These are phyloP conservation scores for Podiceps cristatus DNA, from an alignment of 2,113 vertebrate species.

Conservation along the genomic window DNA sequence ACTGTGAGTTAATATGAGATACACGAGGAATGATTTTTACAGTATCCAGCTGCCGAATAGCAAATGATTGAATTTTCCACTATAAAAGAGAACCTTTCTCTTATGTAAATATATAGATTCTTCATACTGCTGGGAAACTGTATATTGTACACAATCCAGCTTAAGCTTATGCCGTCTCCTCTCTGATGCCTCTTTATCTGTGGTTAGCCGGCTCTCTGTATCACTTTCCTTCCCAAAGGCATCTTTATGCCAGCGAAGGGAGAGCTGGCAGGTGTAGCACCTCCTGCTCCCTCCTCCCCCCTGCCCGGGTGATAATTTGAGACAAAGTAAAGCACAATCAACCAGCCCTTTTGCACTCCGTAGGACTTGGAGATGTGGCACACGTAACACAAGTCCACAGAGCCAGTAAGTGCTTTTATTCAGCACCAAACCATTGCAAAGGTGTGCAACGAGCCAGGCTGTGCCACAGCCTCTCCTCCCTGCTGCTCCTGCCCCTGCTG, in stretches of 20 bases:
- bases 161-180: background rate
- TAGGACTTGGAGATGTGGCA: background rate
- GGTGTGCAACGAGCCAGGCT: background rate
- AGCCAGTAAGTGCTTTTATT: background rate
- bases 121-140: background rate
- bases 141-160: background rate
- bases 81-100: background rate
- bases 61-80: conserved; percentile 13
- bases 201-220: background rate
- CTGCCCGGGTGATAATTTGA: background rate
- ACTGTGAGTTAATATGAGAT: background rate
- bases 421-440: background rate
- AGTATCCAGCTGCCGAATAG: conserved; percentile 36
- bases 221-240: background rate
- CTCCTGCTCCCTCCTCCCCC: background rate
- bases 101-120: background rate
- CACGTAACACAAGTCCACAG: background rate
- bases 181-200: background rate
- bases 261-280: background rate
- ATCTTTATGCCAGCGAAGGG: background rate
- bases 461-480: background rate
- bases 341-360: background rate
- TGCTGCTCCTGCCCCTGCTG: rapidly evolving
- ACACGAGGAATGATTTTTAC: conserved; percentile 27
- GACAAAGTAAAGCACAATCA: background rate